Percentiles rank a stretch among this genome's conserved stretches.
Conservation (phyloP, 1,140 invertebrate species). For the Drosophila sucinea region DNA sequence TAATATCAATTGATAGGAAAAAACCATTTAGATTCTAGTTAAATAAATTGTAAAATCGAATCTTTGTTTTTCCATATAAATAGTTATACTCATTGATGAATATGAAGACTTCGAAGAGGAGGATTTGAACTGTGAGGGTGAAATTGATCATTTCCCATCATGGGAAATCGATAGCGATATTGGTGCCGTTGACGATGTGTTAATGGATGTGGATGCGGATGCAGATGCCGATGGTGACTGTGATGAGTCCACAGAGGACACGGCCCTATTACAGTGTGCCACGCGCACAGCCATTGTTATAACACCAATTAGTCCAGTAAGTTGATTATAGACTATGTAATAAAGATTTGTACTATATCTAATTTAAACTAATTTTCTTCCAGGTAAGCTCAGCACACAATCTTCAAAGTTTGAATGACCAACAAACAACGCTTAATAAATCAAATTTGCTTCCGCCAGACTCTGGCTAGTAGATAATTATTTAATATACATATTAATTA, state of each 20-base stretch:
- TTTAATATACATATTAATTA: neutral
- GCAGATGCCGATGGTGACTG: slow-evolving; percentile 82
- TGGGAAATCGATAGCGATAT: slow-evolving; percentile 83
- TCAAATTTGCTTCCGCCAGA: slow-evolving; percentile 74
- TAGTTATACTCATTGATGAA: slow-evolving; percentile 84
- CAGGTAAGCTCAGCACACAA: slow-evolving; percentile 82
- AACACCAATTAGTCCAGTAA: slow-evolving; percentile 83
- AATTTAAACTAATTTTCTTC: neutral
- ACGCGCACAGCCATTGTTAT: slow-evolving; percentile 83
- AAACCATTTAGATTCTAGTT: too few relatives aligned
- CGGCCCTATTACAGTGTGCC: slow-evolving; percentile 84
- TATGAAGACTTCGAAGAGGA: slow-evolving; percentile 84
- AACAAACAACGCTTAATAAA: slow-evolving; percentile 75
- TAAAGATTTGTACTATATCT: neutral
- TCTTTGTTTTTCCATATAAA: too few relatives aligned
- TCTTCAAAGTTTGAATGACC: slow-evolving; percentile 82
- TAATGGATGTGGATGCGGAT: slow-evolving; percentile 81
- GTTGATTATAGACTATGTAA: neutral
- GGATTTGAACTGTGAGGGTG: slow-evolving; percentile 82
- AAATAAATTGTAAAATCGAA: too few relatives aligned
- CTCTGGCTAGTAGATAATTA: slow-evolving; percentile 55
- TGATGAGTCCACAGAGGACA: slow-evolving; percentile 85
- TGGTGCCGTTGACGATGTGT: slow-evolving; percentile 71
- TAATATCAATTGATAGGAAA: too few relatives aligned
- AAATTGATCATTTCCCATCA: slow-evolving; percentile 82